Percentiles rank a stretch among this genome's conserved stretches.
phyloP scores from a whole-genome alignment of 2,797 vertebrate species.

The Cuniculus paca region DNA sequence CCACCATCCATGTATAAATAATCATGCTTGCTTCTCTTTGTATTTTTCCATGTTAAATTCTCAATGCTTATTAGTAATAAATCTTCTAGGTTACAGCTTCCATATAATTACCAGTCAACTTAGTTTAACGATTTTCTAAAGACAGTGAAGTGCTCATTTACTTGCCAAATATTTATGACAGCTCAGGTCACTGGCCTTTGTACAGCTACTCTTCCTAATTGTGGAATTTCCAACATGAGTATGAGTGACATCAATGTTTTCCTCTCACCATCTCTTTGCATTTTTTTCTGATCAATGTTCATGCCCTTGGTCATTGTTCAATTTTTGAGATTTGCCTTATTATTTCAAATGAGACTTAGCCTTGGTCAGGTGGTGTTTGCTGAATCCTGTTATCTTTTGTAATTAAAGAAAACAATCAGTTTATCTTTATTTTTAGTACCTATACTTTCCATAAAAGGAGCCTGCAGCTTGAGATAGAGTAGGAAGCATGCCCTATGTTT shows the following conservation, averaged over 20 bases:
- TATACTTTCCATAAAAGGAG: not conserved
- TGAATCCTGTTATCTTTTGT: not conserved
- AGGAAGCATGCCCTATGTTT: not conserved
- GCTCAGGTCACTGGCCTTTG: not conserved
- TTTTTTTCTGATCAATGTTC: not conserved
- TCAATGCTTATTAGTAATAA: constrained; percentile 21
- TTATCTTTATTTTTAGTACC: constrained; percentile 29
- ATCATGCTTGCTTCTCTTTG: not conserved
- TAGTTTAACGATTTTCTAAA: constrained; percentile 34
- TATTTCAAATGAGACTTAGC: constrained; percentile 41
- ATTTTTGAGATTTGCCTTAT: constrained; percentile 19
- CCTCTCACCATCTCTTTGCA: not conserved
- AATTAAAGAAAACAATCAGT: constrained; percentile 26
- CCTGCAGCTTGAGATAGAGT: not conserved
- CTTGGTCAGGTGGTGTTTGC: not conserved
- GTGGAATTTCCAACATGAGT: not conserved
- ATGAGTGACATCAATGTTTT: not conserved
- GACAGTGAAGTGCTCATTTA: not conserved
- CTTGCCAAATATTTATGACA: not conserved
- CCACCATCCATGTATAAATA: not conserved
- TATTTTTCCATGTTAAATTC: not conserved
- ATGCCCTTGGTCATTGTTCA: not conserved
- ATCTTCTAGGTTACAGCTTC: not conserved
- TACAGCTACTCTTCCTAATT: not conserved
- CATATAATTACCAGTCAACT: constrained; percentile 9